These are phyloP conservation scores for Chirona hameri DNA, from an alignment of 2,888 invertebrate species.

Conservation along the genomic window DNA sequence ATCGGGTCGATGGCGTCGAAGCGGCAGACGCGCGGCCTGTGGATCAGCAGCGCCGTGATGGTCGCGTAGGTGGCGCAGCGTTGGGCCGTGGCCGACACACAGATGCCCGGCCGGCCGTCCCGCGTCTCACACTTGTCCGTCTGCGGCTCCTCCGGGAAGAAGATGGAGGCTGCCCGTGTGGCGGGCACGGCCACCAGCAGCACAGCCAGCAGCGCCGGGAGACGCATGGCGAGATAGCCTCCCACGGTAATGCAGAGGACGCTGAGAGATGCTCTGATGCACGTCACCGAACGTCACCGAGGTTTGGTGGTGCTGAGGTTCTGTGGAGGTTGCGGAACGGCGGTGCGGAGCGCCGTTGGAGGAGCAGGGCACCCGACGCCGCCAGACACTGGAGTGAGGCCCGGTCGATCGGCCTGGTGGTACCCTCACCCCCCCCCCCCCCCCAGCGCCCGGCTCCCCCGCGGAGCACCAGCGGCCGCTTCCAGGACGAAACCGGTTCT, in stretches of 20 bases:
- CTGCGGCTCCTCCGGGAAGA: not conserved
- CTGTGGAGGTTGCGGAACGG: too few species aligned
- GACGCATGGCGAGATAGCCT: not conserved
- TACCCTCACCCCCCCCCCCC: not conserved
- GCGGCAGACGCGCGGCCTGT: not conserved
- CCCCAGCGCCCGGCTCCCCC: not conserved
- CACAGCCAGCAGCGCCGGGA: not conserved
- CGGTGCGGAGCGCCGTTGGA: too few species aligned
- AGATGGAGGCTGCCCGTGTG: not conserved
- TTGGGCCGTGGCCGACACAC: not conserved
- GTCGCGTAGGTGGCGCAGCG: not conserved
- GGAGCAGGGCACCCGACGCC: not conserved
- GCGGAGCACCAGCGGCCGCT: not conserved
- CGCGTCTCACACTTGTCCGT: not conserved
- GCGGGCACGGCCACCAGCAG: not conserved
- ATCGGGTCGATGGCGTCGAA: slow-evolving; percentile 3
- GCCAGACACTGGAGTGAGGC: not conserved
- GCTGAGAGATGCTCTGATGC: too few species aligned
- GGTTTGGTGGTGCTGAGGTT: too few species aligned
- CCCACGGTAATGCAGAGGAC: too few species aligned
- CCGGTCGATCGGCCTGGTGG: not conserved
- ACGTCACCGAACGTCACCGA: too few species aligned
- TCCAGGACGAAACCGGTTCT: not conserved
- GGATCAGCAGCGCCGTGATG: not conserved
- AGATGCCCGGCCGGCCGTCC: not conserved